Percentiles rank a stretch among this genome's conserved stretches.
Evolutionary conservation across 2,113 vertebrate species (phyloP).

Genomic region (Notarius lentiginosus): DNA sequence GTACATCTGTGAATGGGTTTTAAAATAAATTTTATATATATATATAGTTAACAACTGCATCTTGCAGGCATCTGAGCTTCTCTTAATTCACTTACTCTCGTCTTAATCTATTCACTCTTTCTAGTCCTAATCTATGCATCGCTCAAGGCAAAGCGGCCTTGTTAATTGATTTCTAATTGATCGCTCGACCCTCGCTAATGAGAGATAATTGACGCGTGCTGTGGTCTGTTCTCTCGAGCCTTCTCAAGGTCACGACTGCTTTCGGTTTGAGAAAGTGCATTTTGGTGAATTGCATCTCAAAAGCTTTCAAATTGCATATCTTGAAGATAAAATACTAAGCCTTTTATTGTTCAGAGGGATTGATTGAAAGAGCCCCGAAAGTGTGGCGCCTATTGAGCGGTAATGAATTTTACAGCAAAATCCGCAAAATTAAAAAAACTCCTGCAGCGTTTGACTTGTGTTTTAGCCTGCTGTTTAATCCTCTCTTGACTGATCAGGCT

Average conservation of each 20-base stretch:
- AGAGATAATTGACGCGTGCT: conserved; percentile 53
- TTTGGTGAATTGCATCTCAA: background rate
- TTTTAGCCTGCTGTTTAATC: conserved; percentile 9
- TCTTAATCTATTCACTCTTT: conserved; percentile 17
- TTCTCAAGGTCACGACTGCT: conserved; percentile 40
- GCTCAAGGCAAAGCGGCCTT: conserved; percentile 12
- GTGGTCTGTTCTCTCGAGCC: conserved; percentile 34
- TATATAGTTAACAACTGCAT: background rate
- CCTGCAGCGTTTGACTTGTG: background rate
- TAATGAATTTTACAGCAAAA: conserved; percentile 23
- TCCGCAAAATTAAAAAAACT: background rate
- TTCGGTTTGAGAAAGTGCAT: background rate
- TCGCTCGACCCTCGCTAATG: conserved; percentile 52
- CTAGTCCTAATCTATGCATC: conserved; percentile 3
- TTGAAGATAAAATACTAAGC: conserved; percentile 24
- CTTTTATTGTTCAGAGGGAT: conserved; percentile 31
- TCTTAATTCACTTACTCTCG: conserved; percentile 9
- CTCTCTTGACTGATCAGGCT: background rate
- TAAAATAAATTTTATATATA: background rate
- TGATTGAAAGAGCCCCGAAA: conserved; percentile 21
- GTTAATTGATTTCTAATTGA: conserved; percentile 54
- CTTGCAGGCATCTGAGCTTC: background rate
- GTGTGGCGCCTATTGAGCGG: background rate
- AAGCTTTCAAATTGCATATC: conserved; percentile 14
- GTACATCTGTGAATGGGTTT: background rate